Evolutionary conservation across 2,888 invertebrate species (phyloP).

Genomic region (Sylvicola cinctus): DNA sequence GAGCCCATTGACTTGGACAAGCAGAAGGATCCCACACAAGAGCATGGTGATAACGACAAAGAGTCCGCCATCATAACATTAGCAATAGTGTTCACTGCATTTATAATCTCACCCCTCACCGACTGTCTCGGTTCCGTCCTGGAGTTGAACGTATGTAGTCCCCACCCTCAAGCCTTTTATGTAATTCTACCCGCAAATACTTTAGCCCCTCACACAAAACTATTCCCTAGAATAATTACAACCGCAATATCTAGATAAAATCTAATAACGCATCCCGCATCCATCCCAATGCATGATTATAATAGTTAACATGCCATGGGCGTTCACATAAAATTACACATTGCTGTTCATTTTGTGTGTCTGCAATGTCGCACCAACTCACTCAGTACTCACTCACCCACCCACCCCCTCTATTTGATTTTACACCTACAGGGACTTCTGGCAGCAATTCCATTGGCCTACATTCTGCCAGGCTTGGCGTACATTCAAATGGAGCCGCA

Average conservation of each 20-base stretch:
- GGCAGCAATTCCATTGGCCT: slow-evolving; percentile 65
- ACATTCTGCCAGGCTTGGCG: slow-evolving; percentile 57
- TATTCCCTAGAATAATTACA: slow-evolving; percentile 4
- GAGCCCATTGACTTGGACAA: slow-evolving; percentile 23
- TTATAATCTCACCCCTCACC: slow-evolving; percentile 57
- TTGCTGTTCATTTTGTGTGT: no score
- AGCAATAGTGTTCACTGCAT: slow-evolving; percentile 43
- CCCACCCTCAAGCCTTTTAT: no score
- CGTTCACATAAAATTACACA: no score
- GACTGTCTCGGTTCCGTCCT: slow-evolving; percentile 67
- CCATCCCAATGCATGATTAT: no score
- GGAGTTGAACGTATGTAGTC: slow-evolving; percentile 60
- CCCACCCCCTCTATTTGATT: slow-evolving; percentile 3
- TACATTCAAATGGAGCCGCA: slow-evolving; percentile 58
- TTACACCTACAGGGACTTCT: slow-evolving; percentile 45
- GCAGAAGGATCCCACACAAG: slow-evolving; percentile 22
- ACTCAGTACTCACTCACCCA: no score
- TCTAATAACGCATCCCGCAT: not conserved
- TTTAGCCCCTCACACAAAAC: no score
- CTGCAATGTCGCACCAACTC: no score
- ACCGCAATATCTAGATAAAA: not conserved
- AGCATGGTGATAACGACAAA: slow-evolving; percentile 20
- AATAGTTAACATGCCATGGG: no score
- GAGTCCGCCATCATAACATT: slow-evolving; percentile 26
- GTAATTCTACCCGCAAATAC: no score